phyloP scores from a whole-genome alignment of 2,113 vertebrate genomes.

The Psittacara wagleri region DNA sequence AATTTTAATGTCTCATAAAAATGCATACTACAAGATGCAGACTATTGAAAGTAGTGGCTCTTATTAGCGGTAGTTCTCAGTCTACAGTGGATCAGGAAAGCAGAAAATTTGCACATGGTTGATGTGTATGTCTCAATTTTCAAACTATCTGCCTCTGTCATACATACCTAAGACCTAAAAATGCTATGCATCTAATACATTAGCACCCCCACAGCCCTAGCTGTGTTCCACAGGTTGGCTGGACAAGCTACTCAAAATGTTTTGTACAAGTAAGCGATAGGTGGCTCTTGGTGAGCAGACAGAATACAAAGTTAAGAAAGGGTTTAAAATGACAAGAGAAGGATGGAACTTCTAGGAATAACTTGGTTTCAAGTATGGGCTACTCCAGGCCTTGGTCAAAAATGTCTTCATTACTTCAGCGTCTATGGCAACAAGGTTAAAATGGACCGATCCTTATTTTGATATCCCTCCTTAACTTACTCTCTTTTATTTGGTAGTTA shows the following conservation, averaged over 20 bases:
- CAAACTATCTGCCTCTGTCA: background rate
- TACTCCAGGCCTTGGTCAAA: background rate
- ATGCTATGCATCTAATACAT: background rate
- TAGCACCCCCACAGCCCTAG: accelerated
- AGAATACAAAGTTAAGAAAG: background rate
- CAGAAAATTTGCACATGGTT: background rate
- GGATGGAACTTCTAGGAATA: background rate
- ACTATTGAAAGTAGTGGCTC: background rate
- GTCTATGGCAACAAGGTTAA: background rate
- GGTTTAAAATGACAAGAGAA: background rate
- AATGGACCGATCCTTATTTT: background rate
- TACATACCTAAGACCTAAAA: background rate
- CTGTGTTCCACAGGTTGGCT: background rate
- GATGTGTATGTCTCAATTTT: background rate
- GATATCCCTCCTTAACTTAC: background rate
- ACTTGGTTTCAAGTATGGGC: background rate
- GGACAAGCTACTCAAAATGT: background rate
- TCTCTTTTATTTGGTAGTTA: background rate
- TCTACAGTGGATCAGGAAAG: background rate
- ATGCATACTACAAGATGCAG: background rate
- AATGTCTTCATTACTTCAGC: background rate
- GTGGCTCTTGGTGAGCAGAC: background rate
- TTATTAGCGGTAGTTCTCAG: background rate
- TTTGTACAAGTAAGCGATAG: background rate
- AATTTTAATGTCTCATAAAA: background rate